Evolutionary conservation across 2,797 vertebrate species (phyloP).

Genomic region (Cichlasoma orientale): DNA sequence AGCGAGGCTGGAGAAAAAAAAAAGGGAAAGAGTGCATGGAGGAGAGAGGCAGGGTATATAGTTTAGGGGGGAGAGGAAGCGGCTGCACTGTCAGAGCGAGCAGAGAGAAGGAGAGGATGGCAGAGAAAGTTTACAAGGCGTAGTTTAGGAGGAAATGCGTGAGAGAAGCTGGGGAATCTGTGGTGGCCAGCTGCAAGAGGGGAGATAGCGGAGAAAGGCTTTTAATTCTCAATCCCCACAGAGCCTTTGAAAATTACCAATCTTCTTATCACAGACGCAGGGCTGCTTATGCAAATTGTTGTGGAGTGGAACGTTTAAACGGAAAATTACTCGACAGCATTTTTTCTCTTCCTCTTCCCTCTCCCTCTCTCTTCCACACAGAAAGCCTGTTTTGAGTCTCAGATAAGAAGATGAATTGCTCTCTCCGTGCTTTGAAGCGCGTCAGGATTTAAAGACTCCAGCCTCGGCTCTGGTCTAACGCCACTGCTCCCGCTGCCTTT

Average conservation of each 20-base stretch:
- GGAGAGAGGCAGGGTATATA: slow-evolving; percentile 28
- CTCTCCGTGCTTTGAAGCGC: slow-evolving; percentile 84
- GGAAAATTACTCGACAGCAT: slow-evolving; percentile 91
- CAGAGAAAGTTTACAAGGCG: slow-evolving; percentile 83
- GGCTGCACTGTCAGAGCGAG: slow-evolving; percentile 51
- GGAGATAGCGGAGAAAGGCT: slow-evolving; percentile 90
- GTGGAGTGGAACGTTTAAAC: slow-evolving; percentile 93
- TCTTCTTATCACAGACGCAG: slow-evolving; percentile 93
- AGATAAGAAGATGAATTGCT: slow-evolving; percentile 90
- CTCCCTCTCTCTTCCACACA: slow-evolving; percentile 78
- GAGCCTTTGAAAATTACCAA: slow-evolving; percentile 93
- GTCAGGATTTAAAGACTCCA: slow-evolving; percentile 87
- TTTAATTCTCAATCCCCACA: slow-evolving; percentile 90
- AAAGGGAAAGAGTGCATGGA: slow-evolving; percentile 5
- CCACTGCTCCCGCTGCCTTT: slow-evolving; percentile 80
- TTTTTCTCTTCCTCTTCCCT: slow-evolving; percentile 64
- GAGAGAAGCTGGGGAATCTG: slow-evolving; percentile 85
- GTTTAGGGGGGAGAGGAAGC: slow-evolving; percentile 41
- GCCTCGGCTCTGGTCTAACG: slow-evolving; percentile 80
- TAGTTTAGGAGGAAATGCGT: slow-evolving; percentile 82
- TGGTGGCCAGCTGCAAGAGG: slow-evolving; percentile 86
- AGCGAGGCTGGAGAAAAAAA: slow-evolving; percentile 14
- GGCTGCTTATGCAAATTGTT: slow-evolving; percentile 93
- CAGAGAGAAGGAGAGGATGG: slow-evolving; percentile 55
- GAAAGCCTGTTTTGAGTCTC: slow-evolving; percentile 86